Conservation (phyloP, 2,888 invertebrate genomes). For the Venustoraphidia nigricollis region DNA sequence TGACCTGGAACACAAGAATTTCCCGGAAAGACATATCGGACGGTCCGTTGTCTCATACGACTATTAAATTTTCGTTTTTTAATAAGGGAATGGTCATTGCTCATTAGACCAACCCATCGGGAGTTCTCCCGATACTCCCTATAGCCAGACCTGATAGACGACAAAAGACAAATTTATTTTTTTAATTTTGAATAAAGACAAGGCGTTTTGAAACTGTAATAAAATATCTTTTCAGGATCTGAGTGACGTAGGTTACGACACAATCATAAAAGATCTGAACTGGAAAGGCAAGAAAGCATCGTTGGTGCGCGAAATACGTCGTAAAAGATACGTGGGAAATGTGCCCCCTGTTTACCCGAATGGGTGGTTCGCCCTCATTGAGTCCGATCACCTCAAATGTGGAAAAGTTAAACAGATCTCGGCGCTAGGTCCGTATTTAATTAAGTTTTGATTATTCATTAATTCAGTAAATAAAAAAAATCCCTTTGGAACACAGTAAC, state of each 20-base stretch:
- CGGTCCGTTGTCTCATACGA: too few species aligned
- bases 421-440: conserved; percentile 38
- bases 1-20: too few species aligned
- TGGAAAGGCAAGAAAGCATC: conserved; percentile 16
- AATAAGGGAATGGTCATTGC: too few species aligned
- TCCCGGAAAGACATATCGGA: too few species aligned
- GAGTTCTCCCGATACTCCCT: too few species aligned
- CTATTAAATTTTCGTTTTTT: too few species aligned
- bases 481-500: neutral
- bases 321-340: conserved; percentile 39
- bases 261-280: conserved; percentile 22
- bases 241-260: conserved; percentile 31
- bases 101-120: too few species aligned
- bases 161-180: too few species aligned
- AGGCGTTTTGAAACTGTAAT: neutral
- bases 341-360: conserved; percentile 78
- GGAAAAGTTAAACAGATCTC: conserved; percentile 43
- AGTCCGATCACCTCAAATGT: conserved; percentile 41
- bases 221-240: conserved; percentile 25
- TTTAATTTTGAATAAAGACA: too few species aligned
- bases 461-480: too few species aligned
- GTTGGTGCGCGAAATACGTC: conserved; percentile 31
- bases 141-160: too few species aligned
- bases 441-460: neutral
- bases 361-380: conserved; percentile 72